A percentile compares a stretch with the other conserved stretches of the same genome.
Conservation (phyloP, 1,140 invertebrate genomes). For the Danaus melanippus region DNA sequence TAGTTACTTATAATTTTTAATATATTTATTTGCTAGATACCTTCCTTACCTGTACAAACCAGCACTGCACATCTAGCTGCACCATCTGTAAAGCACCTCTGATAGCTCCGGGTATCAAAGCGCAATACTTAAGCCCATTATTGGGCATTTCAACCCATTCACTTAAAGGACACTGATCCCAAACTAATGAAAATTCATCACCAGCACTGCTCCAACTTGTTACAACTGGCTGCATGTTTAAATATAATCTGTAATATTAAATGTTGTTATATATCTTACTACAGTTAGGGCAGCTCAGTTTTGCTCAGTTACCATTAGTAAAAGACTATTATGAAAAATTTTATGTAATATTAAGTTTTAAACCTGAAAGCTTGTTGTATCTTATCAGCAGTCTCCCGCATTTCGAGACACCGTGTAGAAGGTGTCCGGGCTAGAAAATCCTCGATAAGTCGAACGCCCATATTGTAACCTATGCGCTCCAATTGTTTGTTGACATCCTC, state of each 20-base stretch:
- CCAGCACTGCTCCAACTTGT: conserved; percentile 94
- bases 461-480: conserved; percentile 97
- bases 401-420: conserved; percentile 92
- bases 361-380: conserved; percentile 81
- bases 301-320: neutral
- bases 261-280: neutral
- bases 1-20: too few species aligned
- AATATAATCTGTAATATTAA: conserved; percentile 86
- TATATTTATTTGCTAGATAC: neutral
- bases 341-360: conserved; percentile 2
- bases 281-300: neutral
- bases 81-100: conserved; percentile 98
- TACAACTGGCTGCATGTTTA: conserved; percentile 91
- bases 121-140: conserved; percentile 95
- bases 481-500: conserved; percentile 97
- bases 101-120: conserved; percentile 93
- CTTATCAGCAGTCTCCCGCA: conserved; percentile 97
- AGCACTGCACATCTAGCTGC: conserved; percentile 83
- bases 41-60: conserved; percentile 78
- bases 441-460: conserved; percentile 97
- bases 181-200: conserved; percentile 97
- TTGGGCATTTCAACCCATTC: conserved; percentile 99
- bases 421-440: conserved; percentile 96
- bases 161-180: conserved; percentile 96
- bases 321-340: neutral